Evolutionary conservation across 2,113 vertebrate genomes (phyloP).

Genomic region (Apeltes quadracus): DNA sequence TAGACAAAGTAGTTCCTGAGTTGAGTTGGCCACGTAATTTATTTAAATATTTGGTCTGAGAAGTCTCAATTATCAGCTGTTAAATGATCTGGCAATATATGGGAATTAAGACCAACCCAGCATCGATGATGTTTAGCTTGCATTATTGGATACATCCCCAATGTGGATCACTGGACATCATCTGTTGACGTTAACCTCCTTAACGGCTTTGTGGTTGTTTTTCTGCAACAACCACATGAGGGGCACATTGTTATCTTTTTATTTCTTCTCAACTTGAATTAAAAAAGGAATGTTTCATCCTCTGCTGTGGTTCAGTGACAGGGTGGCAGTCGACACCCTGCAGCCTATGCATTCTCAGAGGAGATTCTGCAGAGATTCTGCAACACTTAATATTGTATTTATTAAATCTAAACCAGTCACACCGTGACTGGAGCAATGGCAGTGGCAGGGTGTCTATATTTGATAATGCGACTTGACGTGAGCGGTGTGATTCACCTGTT

Average conservation of each 20-base stretch:
- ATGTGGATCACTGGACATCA: constrained; percentile 3
- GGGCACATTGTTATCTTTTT: background rate
- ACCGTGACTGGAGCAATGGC: too few relatives aligned
- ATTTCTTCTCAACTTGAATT: background rate
- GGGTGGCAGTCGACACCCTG: background rate
- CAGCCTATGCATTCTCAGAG: constrained; percentile 7
- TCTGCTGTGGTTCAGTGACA: constrained; percentile 11
- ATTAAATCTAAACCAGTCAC: background rate
- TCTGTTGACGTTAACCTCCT: background rate
- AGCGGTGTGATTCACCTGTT: background rate
- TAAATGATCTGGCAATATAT: background rate
- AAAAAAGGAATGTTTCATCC: constrained; percentile 2
- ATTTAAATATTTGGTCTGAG: background rate
- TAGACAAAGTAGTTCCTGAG: too few relatives aligned
- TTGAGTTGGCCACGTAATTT: too few relatives aligned
- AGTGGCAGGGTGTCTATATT: background rate
- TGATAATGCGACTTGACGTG: background rate
- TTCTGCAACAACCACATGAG: background rate
- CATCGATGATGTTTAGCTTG: constrained; percentile 2
- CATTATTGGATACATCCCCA: constrained; percentile 17
- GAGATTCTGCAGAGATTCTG: background rate
- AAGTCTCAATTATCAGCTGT: background rate
- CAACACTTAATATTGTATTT: background rate
- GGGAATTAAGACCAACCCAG: constrained; percentile 34
- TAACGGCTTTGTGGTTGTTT: background rate